Evolutionary conservation across 2,113 vertebrate species (phyloP).

Genomic region (Chloropsis hardwickii): DNA sequence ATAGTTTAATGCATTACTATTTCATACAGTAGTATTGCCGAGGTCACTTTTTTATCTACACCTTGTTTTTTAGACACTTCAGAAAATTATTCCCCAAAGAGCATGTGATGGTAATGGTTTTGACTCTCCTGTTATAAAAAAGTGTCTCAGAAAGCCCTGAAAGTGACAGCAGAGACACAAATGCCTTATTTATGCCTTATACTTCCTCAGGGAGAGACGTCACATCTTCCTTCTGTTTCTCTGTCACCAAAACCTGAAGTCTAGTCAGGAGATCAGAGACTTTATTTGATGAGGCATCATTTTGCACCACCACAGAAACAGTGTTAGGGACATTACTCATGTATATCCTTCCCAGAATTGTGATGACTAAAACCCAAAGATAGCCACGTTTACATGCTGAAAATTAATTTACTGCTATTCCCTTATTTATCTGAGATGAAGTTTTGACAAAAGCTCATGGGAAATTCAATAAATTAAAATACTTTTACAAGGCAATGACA

Average conservation of each 20-base stretch:
- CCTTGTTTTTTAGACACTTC: not conserved
- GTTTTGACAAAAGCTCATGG: slow-evolving; percentile 56
- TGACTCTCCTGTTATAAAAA: not conserved
- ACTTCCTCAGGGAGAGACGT: not conserved
- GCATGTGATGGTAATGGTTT: not conserved
- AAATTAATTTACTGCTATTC: slow-evolving; percentile 8
- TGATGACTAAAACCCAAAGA: slow-evolving; percentile 35
- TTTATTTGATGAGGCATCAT: not conserved
- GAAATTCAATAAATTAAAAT: slow-evolving; percentile 64
- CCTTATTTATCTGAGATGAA: slow-evolving; percentile 46
- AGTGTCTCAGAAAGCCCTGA: not conserved
- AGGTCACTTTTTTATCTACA: not conserved
- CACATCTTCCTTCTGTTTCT: not conserved
- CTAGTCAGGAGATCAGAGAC: not conserved
- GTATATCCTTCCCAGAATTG: slow-evolving; percentile 10
- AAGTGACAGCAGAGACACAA: not conserved
- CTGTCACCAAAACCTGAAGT: not conserved
- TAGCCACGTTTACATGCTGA: not conserved
- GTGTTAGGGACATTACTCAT: not conserved
- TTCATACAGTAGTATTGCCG: not conserved
- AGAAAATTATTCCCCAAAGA: not conserved
- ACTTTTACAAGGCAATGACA: slow-evolving; percentile 57
- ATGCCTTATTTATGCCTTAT: not conserved
- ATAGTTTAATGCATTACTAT: not conserved
- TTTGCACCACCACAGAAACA: not conserved